Percentiles rank a stretch among this genome's conserved stretches.
Conservation (phyloP, 35 echinoderm and acorn worm species). For the Ptychodera flava region DNA sequence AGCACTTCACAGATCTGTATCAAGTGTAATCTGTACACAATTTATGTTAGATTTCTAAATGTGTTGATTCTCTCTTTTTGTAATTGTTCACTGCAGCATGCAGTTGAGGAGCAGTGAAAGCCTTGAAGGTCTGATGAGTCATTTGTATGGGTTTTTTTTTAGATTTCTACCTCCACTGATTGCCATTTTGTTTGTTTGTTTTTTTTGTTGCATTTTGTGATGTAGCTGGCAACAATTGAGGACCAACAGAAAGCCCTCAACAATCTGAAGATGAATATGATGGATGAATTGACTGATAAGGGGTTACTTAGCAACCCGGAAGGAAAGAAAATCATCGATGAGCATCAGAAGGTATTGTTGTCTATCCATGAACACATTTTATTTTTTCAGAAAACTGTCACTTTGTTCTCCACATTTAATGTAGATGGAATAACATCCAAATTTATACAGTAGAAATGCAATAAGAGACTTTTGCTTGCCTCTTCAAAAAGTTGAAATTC, state of each 20-base stretch:
- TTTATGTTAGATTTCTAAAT: neutral
- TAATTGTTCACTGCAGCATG: neutral
- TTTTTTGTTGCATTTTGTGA: no score
- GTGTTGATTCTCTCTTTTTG: no score
- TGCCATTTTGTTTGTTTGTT: no score
- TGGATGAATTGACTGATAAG: constrained; percentile 95
- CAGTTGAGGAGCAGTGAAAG: neutral
- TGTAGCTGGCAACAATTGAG: constrained; percentile 85
- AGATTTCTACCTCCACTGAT: neutral
- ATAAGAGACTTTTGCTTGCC: neutral
- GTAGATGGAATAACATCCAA: neutral
- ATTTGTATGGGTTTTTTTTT: neutral
- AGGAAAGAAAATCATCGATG: constrained; percentile 83
- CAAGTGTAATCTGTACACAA: neutral
- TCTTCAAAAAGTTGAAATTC: neutral
- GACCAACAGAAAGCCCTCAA: constrained; percentile 89
- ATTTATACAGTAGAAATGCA: neutral
- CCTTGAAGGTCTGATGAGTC: neutral
- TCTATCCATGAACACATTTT: neutral
- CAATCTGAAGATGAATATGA: constrained; percentile 90
- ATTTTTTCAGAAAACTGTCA: neutral
- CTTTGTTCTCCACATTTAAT: neutral
- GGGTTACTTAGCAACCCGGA: constrained; percentile 78
- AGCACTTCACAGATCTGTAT: neutral
- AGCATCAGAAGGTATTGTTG: constrained; percentile 89